Base-by-base conservation (phyloP, 2,797 vertebrate species). In the Notolabrus celidotus region DNA sequence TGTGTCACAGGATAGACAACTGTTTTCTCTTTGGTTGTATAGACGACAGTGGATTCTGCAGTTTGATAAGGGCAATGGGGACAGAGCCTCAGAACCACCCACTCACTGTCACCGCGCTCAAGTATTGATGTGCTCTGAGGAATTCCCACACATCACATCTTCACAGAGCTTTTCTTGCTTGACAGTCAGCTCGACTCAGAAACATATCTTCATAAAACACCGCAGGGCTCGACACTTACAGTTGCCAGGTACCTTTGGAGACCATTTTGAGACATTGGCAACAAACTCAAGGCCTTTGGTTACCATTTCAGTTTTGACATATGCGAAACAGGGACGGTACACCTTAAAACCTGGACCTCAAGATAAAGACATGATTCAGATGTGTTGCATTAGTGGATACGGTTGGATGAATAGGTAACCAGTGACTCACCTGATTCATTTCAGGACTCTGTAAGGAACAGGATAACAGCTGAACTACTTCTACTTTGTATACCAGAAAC, bases 111-210 rank as follows among this genome's bases (percentile, higher is more conserved):
- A 79, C 66, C 71, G 23, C 8, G 7, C 41, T 73, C 27, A 69
- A 71, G 59, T 62, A 65, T 38, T 79, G 76, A 88, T 82, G 77
- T 67, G 69, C 78, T 79, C 76, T 3, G 78, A 84, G 78, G 77
- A 76, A 79, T 83, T 81, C 75, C 77, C 62, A 71, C 84, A 61
- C 63, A 74, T 70, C 82, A 51, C 60, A 56, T 81, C 63, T 73
- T 80, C 77, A 87, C 68, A 77, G 70, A 38, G 41, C 39, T 77
- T 63, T 76, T 45, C 14, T 69, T 51, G 49, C 58, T 55, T 43
- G 23, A 65, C 46, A 61, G 42, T 58, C 50, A 73, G 58, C 64
- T 74, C 19, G 10, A 57, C 29, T 73, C 41, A 72, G 36, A 76
- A 70, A 59, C 17, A 9, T 7, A 4, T 70, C 54, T 76, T 67